Evolutionary conservation across 2,888 invertebrate species (phyloP).

Genomic region (Pyralis farinalis): DNA sequence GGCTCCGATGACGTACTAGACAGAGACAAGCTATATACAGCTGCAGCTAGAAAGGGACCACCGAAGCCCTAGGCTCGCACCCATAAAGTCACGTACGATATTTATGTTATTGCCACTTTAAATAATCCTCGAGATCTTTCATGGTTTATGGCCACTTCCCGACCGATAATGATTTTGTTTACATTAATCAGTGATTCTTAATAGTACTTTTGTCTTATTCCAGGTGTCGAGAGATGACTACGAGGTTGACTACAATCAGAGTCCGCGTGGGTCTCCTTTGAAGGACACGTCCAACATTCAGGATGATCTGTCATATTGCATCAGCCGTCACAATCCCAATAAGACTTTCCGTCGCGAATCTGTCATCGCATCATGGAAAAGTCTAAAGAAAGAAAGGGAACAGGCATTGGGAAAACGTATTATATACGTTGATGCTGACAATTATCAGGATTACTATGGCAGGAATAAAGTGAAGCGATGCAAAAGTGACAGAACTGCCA

Average conservation of each 20-base stretch:
- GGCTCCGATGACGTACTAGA: slow-evolving; percentile 55
- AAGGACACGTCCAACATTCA: slow-evolving; percentile 73
- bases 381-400: slow-evolving; percentile 72
- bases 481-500: slow-evolving; percentile 65
- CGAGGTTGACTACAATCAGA: slow-evolving; percentile 65
- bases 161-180: slow-evolving; percentile 9
- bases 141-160: slow-evolving; percentile 30
- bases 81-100: slow-evolving; percentile 34
- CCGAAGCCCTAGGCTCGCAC: slow-evolving; percentile 28
- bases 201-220: slow-evolving; percentile 38
- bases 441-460: slow-evolving; percentile 68
- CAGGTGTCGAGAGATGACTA: slow-evolving; percentile 75
- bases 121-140: slow-evolving; percentile 45
- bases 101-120: slow-evolving; percentile 53
- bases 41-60: slow-evolving; percentile 45
- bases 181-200: slow-evolving; percentile 15
- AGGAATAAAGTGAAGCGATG: slow-evolving; percentile 70
- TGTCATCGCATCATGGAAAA: slow-evolving; percentile 76
- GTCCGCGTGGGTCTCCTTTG: slow-evolving; percentile 66
- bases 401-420: slow-evolving; percentile 68
- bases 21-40: slow-evolving; percentile 34
- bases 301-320: slow-evolving; percentile 60
- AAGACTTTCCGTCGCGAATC: slow-evolving; percentile 74
- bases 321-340: slow-evolving; percentile 75
- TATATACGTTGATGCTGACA: slow-evolving; percentile 66